Conservation (phyloP, 2,888 invertebrate species). For the Seladonia tumulorum region DNA sequence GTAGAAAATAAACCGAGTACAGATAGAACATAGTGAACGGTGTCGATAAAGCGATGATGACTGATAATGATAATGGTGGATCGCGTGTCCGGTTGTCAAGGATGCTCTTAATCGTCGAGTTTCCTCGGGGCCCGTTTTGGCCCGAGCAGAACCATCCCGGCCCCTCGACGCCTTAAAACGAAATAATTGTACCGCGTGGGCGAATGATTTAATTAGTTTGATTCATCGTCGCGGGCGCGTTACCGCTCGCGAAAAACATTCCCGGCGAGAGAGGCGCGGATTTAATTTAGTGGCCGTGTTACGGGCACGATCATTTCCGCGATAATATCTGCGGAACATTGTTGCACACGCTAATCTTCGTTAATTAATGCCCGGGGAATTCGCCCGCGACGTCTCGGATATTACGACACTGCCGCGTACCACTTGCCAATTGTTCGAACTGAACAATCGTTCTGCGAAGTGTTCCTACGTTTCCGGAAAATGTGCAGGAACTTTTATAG, state of each 20-base stretch:
- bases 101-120: slow-evolving; percentile 2
- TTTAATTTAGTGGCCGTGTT: slow-evolving; percentile 57
- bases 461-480: neutral
- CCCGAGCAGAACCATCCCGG: neutral
- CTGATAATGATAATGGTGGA: neutral
- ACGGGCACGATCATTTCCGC: slow-evolving; percentile 40
- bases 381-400: slow-evolving; percentile 27
- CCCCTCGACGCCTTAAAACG: slow-evolving; percentile 25
- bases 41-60: neutral
- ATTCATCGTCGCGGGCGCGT: slow-evolving; percentile 46
- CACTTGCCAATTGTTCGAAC: neutral
- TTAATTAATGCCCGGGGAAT: slow-evolving; percentile 58
- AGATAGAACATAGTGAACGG: neutral
- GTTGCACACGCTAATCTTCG: slow-evolving; percentile 51
- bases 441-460: neutral
- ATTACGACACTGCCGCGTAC: slow-evolving; percentile 52
- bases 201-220: slow-evolving; percentile 62
- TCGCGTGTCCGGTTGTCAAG: slow-evolving; percentile 5
- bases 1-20: neutral
- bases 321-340: slow-evolving; percentile 45
- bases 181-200: slow-evolving; percentile 51
- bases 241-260: slow-evolving; percentile 32
- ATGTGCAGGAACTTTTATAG: neutral
- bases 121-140: neutral
- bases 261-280: slow-evolving; percentile 22